phyloP scores from a whole-genome alignment of 2,888 invertebrate species.

The Nymphalis c-album region DNA sequence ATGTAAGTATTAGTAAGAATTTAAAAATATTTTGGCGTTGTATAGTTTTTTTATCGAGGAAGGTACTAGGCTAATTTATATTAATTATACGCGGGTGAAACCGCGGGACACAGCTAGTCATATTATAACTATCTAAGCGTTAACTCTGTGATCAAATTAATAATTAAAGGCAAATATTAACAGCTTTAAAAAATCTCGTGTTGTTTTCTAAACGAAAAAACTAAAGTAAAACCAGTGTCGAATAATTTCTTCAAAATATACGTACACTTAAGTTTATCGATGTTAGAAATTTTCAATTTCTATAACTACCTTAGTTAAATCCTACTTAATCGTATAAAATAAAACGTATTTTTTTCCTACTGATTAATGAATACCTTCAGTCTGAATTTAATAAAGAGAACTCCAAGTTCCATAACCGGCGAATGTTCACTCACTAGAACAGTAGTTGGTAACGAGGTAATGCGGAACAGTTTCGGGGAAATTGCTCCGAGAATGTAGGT shows the following conservation, averaged over 20 bases:
- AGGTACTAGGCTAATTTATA: no score
- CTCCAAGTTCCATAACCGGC: constrained; percentile 64
- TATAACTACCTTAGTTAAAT: not conserved
- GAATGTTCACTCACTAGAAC: constrained; percentile 66
- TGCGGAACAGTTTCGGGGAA: constrained; percentile 70
- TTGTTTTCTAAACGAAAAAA: no score
- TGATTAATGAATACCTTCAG: constrained; percentile 32
- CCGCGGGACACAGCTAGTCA: no score
- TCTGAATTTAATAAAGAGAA: constrained; percentile 70
- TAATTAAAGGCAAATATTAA: not conserved
- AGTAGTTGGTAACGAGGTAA: constrained; percentile 74
- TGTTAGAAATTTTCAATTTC: not conserved
- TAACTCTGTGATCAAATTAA: not conserved
- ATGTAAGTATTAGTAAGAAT: no score
- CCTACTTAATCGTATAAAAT: not conserved
- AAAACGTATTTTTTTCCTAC: constrained; percentile 30
- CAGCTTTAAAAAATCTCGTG: no score
- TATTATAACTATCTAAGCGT: not conserved
- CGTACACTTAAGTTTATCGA: not conserved
- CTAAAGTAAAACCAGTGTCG: no score
- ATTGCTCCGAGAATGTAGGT: constrained; percentile 70
- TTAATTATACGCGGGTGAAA: no score
- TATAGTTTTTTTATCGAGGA: no score
- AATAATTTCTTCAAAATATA: no score
- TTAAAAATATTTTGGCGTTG: no score